Conservation (phyloP, 2,888 invertebrate species). For the Lithophane socia region DNA sequence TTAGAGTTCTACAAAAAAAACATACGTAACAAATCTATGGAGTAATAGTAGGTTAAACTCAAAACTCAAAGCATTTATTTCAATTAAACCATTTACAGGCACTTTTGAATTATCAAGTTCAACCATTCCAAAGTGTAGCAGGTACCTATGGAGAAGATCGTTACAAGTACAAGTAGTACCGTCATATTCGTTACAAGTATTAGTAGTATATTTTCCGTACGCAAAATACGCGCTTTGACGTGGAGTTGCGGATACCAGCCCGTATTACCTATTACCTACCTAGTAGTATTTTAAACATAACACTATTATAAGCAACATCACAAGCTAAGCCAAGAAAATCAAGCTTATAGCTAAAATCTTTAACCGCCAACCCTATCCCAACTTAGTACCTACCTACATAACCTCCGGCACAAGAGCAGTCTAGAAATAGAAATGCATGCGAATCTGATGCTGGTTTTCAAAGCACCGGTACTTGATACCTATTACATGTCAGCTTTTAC, state of each 20-base stretch:
- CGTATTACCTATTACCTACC: too few species aligned
- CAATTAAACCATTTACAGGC: too few species aligned
- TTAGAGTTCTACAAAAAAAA: neutral
- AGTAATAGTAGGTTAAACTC: neutral
- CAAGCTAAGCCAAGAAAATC: neutral
- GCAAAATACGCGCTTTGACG: too few species aligned
- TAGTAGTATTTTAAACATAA: neutral
- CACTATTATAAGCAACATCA: neutral
- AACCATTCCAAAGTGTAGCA: too few species aligned
- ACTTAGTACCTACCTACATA: constrained; percentile 20
- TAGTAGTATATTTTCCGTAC: too few species aligned
- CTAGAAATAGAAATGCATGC: constrained; percentile 48
- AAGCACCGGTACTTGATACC: constrained; percentile 23
- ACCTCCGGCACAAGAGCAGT: constrained; percentile 19
- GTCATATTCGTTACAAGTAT: neutral
- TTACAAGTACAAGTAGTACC: too few species aligned
- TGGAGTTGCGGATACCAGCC: too few species aligned
- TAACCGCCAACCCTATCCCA: constrained; percentile 33
- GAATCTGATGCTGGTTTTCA: constrained; percentile 50
- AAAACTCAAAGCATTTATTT: too few species aligned
- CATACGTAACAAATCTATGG: neutral
- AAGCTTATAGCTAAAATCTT: neutral
- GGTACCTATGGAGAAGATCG: too few species aligned
- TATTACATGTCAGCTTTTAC: constrained; percentile 38
- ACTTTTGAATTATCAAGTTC: too few species aligned